Conservation (phyloP, 2,888 invertebrate species). For the Drosophila anceps region DNA sequence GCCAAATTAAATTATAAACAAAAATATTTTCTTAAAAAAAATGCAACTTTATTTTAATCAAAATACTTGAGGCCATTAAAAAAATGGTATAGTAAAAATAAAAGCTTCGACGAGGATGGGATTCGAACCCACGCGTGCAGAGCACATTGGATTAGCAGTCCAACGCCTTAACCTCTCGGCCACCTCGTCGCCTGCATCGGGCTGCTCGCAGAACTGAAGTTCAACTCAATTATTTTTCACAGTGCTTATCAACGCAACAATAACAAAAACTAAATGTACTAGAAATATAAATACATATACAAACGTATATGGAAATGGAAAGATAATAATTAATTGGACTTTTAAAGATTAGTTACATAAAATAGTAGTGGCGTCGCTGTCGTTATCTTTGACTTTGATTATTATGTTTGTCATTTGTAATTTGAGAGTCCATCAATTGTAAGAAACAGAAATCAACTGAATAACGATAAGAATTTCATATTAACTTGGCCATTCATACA, state of each 20-base stretch:
- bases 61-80: background rate
- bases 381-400: conserved; percentile 3
- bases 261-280: background rate
- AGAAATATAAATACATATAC: background rate
- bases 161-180: conserved; percentile 95
- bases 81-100: background rate
- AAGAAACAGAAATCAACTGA: background rate
- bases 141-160: conserved; percentile 95
- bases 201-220: background rate
- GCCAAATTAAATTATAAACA: too few relatives aligned
- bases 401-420: conserved; percentile 22
- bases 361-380: background rate
- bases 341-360: background rate
- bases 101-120: conserved; percentile 89
- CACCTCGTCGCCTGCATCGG: conserved; percentile 88
- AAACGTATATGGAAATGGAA: background rate
- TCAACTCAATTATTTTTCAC: background rate
- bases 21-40: too few relatives aligned
- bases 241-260: conserved; percentile 32
- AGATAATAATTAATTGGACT: conserved; percentile 15
- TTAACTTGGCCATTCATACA: background rate
- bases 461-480: background rate
- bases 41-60: too few relatives aligned
- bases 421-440: background rate
- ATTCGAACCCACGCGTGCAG: conserved; percentile 95